Evolutionary conservation across 1,140 invertebrate genomes (phyloP).

Genomic region (Achatina immaculata): DNA sequence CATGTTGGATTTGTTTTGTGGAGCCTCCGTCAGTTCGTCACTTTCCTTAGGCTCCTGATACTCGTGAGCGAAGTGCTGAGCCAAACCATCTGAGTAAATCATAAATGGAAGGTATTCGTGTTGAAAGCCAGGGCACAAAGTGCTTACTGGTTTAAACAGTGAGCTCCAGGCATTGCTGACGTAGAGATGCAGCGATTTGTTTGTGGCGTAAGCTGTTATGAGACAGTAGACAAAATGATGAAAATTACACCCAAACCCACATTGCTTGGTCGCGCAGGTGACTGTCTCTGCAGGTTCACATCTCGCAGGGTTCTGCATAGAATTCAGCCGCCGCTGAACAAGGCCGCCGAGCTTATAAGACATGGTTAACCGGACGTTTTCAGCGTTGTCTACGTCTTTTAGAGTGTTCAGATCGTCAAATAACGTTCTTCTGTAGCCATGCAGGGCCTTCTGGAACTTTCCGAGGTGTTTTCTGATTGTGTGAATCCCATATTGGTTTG

Average conservation of each 20-base stretch:
- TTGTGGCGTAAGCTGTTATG: conserved; percentile 93
- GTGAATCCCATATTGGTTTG: too few species aligned
- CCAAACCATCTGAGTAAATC: too few species aligned
- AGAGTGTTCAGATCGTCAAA: conserved; percentile 50
- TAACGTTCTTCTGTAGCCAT: conserved; percentile 49
- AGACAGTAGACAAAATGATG: conserved; percentile 98
- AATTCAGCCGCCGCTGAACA: conserved; percentile 84
- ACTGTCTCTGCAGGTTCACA: conserved; percentile 89
- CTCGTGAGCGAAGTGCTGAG: too few species aligned
- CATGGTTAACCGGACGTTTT: conserved; percentile 85
- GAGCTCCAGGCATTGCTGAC: neutral
- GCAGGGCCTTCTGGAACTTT: neutral
- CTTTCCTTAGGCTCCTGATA: neutral
- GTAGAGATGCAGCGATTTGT: conserved; percentile 88
- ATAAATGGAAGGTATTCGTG: too few species aligned
- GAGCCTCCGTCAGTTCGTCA: neutral
- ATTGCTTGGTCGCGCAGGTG: conserved; percentile 96
- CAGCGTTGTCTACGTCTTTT: conserved; percentile 79
- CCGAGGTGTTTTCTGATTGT: conserved; percentile 78
- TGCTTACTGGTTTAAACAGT: neutral
- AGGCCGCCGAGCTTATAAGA: conserved; percentile 83
- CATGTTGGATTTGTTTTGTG: conserved; percentile 79
- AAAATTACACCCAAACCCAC: conserved; percentile 95
- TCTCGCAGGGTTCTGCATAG: conserved; percentile 84
- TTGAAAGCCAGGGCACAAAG: too few species aligned